A percentile compares a stretch with the other conserved stretches of the same genome.
Conservation (phyloP, 1,140 invertebrate genomes). For the Cydia amplana region DNA sequence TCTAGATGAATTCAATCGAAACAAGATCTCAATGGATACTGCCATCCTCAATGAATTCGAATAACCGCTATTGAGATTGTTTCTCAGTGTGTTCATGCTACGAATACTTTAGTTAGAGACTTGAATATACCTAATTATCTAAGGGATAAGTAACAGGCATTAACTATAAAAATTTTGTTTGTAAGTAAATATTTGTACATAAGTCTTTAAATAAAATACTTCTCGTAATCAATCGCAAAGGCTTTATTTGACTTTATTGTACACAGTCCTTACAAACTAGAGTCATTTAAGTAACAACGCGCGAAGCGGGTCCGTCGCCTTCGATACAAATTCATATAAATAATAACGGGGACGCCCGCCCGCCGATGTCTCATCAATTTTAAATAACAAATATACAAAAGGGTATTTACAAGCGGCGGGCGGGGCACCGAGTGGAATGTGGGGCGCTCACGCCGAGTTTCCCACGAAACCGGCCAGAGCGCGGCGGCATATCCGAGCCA, state of each 20-base stretch:
- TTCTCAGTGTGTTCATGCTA: neutral
- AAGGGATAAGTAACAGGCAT: neutral
- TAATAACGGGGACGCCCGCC: conserved; percentile 54
- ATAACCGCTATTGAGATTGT: no score
- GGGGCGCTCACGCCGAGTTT: conserved; percentile 51
- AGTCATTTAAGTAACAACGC: conserved; percentile 72
- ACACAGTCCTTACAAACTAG: conserved; percentile 71
- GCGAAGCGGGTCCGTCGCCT: conserved; percentile 59
- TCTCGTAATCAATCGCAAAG: conserved; percentile 66
- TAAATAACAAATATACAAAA: conserved; percentile 73
- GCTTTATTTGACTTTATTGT: conserved; percentile 71
- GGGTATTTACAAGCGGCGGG: conserved; percentile 54
- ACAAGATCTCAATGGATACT: no score
- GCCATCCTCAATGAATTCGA: no score
- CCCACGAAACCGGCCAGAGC: conserved; percentile 48
- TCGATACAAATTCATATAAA: conserved; percentile 42
- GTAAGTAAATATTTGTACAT: conserved; percentile 23
- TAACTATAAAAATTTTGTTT: neutral
- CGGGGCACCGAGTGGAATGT: conserved; percentile 49
- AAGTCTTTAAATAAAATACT: conserved; percentile 55
- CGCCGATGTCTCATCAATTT: conserved; percentile 39
- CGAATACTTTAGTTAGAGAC: neutral
- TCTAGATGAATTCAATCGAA: no score
- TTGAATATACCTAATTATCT: neutral
- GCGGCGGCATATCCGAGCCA: conserved; percentile 36